These are phyloP conservation scores for Agriopis aurantiaria DNA, from an alignment of 2,888 invertebrate species.

Conservation along the genomic window DNA sequence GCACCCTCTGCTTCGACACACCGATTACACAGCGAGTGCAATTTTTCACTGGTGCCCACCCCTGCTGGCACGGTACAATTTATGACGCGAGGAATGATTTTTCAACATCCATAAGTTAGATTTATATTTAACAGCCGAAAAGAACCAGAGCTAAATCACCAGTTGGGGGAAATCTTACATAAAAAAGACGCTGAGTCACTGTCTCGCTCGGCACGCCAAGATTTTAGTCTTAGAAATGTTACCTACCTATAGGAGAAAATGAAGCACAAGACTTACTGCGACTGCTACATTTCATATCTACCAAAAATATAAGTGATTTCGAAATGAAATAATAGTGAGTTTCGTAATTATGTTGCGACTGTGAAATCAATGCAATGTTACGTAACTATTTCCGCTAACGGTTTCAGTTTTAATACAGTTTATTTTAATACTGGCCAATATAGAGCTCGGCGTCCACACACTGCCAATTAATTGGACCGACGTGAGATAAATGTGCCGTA, in stretches of 20 bases:
- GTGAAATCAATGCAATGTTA: not conserved
- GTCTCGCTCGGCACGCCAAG: constrained; percentile 35
- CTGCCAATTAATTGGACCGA: constrained; percentile 74
- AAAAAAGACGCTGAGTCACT: constrained; percentile 64
- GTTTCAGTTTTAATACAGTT: constrained; percentile 29
- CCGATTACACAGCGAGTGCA: constrained; percentile 77
- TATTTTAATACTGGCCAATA: constrained; percentile 47
- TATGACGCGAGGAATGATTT: constrained; percentile 82
- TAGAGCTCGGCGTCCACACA: constrained; percentile 57
- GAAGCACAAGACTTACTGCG: constrained; percentile 18
- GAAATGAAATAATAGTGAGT: not conserved
- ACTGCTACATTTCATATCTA: constrained; percentile 12
- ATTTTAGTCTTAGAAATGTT: constrained; percentile 38
- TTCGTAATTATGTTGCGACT: not conserved
- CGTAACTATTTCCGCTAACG: constrained; percentile 16
- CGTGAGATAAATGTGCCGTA: constrained; percentile 76
- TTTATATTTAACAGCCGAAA: constrained; percentile 77
- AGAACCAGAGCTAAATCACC: constrained; percentile 67
- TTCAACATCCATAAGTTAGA: constrained; percentile 81
- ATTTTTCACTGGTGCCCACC: constrained; percentile 81
- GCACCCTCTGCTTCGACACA: constrained; percentile 77
- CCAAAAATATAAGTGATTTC: not conserved
- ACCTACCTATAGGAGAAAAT: constrained; percentile 8
- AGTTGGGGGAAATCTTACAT: constrained; percentile 57
- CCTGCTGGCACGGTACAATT: constrained; percentile 73